Evolutionary conservation across 1,140 invertebrate species (phyloP), one percentile per base, ranked within the genome.

Genomic region (Heliothis virescens): DNA sequence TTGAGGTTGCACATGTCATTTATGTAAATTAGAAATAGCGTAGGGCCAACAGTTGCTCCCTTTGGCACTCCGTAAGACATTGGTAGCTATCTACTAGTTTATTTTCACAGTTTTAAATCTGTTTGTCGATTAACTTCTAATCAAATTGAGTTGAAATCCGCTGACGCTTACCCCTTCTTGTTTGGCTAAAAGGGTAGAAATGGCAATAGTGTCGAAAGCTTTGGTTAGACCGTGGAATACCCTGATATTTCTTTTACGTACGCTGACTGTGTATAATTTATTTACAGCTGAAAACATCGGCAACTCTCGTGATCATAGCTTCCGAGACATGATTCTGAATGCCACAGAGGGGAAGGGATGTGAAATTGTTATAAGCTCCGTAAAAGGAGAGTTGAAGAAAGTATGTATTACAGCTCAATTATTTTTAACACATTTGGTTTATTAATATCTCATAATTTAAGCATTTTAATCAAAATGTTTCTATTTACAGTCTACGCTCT

Each of bases 331-430:
- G 82, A 84, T 96, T 16, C 67, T 91, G 16, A 34, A 55, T 16
- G 81, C 84, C n/a, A 95, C 95, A 0, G 82, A 93, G 0, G 91
- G 92, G 0, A 16, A 79, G 12, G 96, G 96, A 59, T 95, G 96
- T 18, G 92, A 96, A 83, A 67, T 96, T 3, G 89, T 96, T n/a
- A 85, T 96, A 9, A 95, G 52, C 11, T 82, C 80, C 29, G 13
- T 83, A 13, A 81, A 57, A 73, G 85, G 79, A 77, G 50, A 79
- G 11, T 71, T 90, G 10, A 90, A 84, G 83, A 82, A 83, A 65
- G 89, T 90, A 81, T 82, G 83, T 67, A 26, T 26, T 26, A 26
- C 21, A 26, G 21, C 21, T 26, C 21, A 26, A 26, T 26, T 1
- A 26, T 2, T 57, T 67, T 73, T 3, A 41, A 41, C 1, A 41